Base-by-base conservation (phyloP, 2,797 vertebrate genomes). In the Lates japonicus region DNA sequence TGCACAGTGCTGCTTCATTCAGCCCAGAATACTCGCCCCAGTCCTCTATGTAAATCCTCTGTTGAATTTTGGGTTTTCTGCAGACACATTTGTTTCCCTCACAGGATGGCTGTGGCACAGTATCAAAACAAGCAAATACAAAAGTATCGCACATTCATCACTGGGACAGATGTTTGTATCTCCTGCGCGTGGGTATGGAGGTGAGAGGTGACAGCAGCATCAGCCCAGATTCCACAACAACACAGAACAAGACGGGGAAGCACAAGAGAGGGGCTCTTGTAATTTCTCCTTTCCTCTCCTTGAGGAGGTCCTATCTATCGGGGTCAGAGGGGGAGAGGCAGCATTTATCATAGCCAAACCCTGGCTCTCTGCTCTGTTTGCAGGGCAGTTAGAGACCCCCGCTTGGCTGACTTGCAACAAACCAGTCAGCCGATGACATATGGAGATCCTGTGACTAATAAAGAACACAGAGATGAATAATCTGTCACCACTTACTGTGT, bases 241-340 rank as follows among this genome's bases (percentile, higher is more conserved):
- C 58, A 33, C 13, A 25, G 59, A 54, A 20, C 37, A 81, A 71
- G 80, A 82, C 66, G 57, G 59, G 80, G 80, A 14, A 58, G 51
- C 60, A 67, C 3, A 5, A 63, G 41, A 14, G 62, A 31, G 10
- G 33, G 33, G 33, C 25, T 59, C 31, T 39, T 58, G 60, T 37
- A 60, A 63, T 52, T 77, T 49, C 31, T 49, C 58, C 55, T 42
- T 33, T 29, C 1, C 58, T 70, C 60, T 81, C 86, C 84, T 81
- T 49, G 87, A 72, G 84, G 88, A 80, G 87, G 83, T 90, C 78
- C 66, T 51, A 76, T 86, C 70, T 58, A 48, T 88, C 69, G 81
- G 71, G 60, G 57, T 64, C 62, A 29, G 60, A n/a, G 20, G 57
- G n/a, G 65, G 69, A 69, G 70, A 61, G 63, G 42, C 12, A 16